Base-by-base conservation (phyloP, 2,113 vertebrate genomes). In the Coryphaenoides rupestris region DNA sequence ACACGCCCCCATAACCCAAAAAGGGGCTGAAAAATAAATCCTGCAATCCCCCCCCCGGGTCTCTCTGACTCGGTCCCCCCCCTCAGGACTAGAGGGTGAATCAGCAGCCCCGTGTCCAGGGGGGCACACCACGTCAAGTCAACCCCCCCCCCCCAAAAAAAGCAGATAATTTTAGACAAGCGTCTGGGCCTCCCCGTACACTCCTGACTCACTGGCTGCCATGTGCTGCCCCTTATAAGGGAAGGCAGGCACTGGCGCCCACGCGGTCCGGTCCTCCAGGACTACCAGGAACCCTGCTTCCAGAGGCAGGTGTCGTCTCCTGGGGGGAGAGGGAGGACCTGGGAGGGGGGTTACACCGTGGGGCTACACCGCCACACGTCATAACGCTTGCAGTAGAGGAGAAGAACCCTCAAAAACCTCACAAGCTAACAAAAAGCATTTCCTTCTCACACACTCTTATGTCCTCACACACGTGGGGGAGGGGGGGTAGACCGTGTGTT, bases 201-300 rank as follows among this genome's bases (percentile, higher is more conserved):
- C 40, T 65, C 54, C 62, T 66, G 60, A 68, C 70, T 55, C 62
- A 55, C 66, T 62, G 17, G 21, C 59, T 16, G 63, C 47, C 79
- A 78, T 74, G 83, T 82, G 82, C 76, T 75, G 80, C 76, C 79
- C 89, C 90, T 90, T 91, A 78, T 89, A 89, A 89, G 88, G 89
- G 68, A 72, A 80, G 77, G 62, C 77, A 80, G 77, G 62, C 77
- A 73, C 72, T 33, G 54, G 68, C 66, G 65, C 22, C 12, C 70
- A 46, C 66, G 13, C 66, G 12, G 54, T 58, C 19, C 66, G 12
- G 54, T 58, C 19, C 60, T 64, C 58, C 45, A 47, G 45, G 53
- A 70, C 62, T 64, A 58, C 68, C 55, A 33, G 67, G 33, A 63
- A n/a, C 33, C 33, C 33, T 40, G 33, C 33, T 40, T 40, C 33